Conservation (phyloP, 2,888 invertebrate species). For the Vesta saturnalis region DNA sequence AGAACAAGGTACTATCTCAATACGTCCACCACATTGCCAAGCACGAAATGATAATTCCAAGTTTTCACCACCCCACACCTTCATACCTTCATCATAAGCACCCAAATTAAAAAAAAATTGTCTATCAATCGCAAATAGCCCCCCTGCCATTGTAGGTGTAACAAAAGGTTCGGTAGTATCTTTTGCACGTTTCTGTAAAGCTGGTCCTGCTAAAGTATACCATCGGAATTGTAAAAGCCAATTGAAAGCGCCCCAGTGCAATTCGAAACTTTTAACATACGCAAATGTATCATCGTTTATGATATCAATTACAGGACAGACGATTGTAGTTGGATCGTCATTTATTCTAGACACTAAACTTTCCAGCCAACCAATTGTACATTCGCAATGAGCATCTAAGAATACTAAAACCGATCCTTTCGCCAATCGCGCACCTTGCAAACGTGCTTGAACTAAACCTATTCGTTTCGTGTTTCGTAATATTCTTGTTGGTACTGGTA, state of each 20-base stretch:
- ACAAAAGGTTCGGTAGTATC: slow-evolving; percentile 76
- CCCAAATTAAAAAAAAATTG: slow-evolving; percentile 90
- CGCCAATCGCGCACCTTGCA: slow-evolving; percentile 79
- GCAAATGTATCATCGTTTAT: slow-evolving; percentile 96
- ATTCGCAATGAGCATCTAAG: slow-evolving; percentile 94
- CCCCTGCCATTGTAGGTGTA: slow-evolving; percentile 95
- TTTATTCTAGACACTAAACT: slow-evolving; percentile 66
- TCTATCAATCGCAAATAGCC: slow-evolving; percentile 88
- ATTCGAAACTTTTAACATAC: slow-evolving; percentile 92
- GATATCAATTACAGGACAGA: slow-evolving; percentile 91
- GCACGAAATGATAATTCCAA: slow-evolving; percentile 95
- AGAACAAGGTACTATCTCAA: slow-evolving; percentile 93
- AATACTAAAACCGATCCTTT: slow-evolving; percentile 85
- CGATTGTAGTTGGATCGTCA: slow-evolving; percentile 72
- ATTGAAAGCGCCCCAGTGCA: slow-evolving; percentile 98
- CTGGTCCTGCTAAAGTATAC: slow-evolving; percentile 78
- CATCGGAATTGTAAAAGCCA: slow-evolving; percentile 94
- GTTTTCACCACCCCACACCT: slow-evolving; percentile 99
- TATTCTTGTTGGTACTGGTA: slow-evolving; percentile 72
- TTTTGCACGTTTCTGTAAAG: slow-evolving; percentile 69
- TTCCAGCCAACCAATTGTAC: slow-evolving; percentile 77
- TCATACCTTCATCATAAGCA: slow-evolving; percentile 75
- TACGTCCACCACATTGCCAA: slow-evolving; percentile 93
- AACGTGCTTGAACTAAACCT: slow-evolving; percentile 84
- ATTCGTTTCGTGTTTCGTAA: slow-evolving; percentile 73